Base-by-base conservation (phyloP, 2,797 vertebrate genomes). In the Enteromius fasciolatus region DNA sequence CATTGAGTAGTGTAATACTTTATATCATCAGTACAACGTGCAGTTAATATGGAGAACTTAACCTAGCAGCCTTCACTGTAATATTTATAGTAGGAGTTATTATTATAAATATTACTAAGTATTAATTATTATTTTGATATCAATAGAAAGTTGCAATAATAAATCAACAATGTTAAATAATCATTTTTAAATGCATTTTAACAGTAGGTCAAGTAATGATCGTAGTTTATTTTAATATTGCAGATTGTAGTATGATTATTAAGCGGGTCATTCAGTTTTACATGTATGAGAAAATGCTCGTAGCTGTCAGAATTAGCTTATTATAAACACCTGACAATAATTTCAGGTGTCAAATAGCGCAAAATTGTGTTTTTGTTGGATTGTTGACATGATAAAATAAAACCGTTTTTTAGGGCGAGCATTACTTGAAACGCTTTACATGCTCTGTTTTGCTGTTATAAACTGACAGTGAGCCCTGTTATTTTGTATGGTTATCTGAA, bases 401-500 rank as follows among this genome's bases (percentile, higher is more conserved):
- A 14, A 59, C 17, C 11, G 11, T 54, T 54, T 41, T n/a, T 41
- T 15, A n/a, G 17, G 14, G 20, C 20, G 23, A n/a, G 41, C 17
- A 31, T 78, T 54, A 68, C 31, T 12, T 54, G 12, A 44, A 41
- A 23, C 33, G 25, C 31, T 23, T 39, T 3, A 17, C 31, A 52
- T 67, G 14, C 25, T 66, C 41, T 66, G 5, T 17, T 20, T 48
- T 48, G 54, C 31, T 39, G 50, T 28, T 28, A 7, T 59, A 61
- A 76, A 44, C 52, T 28, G 33, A 69, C 41, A 3, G 18, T 10
- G 11, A 50, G n/a, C 39, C 64, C 12, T 3, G 23, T 77, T 7
- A 59, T 67, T 79, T 69, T 23, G 17, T 72, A 25, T 70, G 63
- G 75, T 39, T 41, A 14, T 28, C 18, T 52, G 46, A 73, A 36